Evolutionary conservation across 2,113 vertebrate genomes (phyloP).

Genomic region (Dicentrarchus labrax): DNA sequence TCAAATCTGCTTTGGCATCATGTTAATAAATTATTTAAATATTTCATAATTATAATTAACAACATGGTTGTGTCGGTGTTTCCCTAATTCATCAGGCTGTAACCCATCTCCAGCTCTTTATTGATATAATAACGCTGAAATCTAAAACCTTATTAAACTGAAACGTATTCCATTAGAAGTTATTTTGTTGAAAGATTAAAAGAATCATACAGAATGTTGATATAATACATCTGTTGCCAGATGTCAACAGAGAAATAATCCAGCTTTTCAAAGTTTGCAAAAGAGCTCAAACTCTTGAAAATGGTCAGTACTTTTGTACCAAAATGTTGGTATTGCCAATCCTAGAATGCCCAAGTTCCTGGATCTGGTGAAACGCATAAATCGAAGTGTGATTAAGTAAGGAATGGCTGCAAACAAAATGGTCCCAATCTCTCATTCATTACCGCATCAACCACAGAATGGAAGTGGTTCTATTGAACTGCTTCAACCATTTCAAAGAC

Average conservation of each 20-base stretch:
- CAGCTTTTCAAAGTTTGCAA: constrained; percentile 5
- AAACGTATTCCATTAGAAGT: no score
- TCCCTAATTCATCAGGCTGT: background rate
- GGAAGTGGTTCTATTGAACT: background rate
- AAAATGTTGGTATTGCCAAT: background rate
- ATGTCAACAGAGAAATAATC: background rate
- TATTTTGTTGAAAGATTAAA: constrained; percentile 2
- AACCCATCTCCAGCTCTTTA: background rate
- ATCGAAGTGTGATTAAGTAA: background rate
- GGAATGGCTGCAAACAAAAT: background rate
- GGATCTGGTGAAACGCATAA: background rate
- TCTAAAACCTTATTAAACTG: background rate
- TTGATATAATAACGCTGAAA: background rate
- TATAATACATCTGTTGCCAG: background rate
- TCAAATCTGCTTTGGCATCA: background rate
- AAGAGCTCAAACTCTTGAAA: background rate
- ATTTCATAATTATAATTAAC: background rate
- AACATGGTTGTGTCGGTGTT: background rate
- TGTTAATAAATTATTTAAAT: background rate
- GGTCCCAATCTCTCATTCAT: background rate
- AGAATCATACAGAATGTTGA: background rate
- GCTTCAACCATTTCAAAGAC: background rate
- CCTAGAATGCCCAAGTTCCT: background rate
- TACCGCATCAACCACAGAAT: background rate
- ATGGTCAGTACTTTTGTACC: background rate